Evolutionary conservation across 2,888 invertebrate genomes (phyloP), one percentile per base, ranked within the genome.

Genomic region (Sacculina carcini): DNA sequence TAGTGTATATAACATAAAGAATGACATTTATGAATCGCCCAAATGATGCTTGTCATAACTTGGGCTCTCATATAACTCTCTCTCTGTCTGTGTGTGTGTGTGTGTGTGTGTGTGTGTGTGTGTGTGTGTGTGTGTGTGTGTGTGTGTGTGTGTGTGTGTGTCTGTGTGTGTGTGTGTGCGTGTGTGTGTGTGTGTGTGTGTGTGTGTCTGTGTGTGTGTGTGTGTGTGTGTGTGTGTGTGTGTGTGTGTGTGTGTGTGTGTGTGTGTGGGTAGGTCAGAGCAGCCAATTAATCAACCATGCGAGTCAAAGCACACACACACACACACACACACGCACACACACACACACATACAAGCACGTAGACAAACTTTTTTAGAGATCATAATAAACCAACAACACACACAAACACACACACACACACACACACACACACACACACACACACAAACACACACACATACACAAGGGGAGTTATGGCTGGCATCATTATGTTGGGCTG

Each of bases 91-190:
- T 3, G 14, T 32, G 3, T 1, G 21, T 32, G 21, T 48, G 14
- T 14, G 28, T 46, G 12, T 5, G 14, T 14, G 1, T n/a, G 10
- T 9, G 2, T 34, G n/a, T 23, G 12, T 51, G 5, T 16, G 2
- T 52, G 5, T 52, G 16, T 26, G 24, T 52, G 28, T 49, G 39
- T 49, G 39, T 52, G 38, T 49, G 38, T 49, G 39, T 49, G 38
- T 52, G 38, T 49, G 38, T 48, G 48, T 48, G 36, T 52, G 48
- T 48, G 36, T 52, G 48, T 48, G 36, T 51, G 48, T 48, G 36
- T 52, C 47, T 51, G 48, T 48, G 36, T 51, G 32, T 46, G 19
- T 51, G 31, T 46, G 31, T 44, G 19, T 47, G 32, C 46, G 21
- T 46, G 32, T 51, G 10, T 46, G 10, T 39, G 36, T 49, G 14